Conservation (phyloP, 2,113 vertebrate genomes). For the Seriola rivoliana region DNA sequence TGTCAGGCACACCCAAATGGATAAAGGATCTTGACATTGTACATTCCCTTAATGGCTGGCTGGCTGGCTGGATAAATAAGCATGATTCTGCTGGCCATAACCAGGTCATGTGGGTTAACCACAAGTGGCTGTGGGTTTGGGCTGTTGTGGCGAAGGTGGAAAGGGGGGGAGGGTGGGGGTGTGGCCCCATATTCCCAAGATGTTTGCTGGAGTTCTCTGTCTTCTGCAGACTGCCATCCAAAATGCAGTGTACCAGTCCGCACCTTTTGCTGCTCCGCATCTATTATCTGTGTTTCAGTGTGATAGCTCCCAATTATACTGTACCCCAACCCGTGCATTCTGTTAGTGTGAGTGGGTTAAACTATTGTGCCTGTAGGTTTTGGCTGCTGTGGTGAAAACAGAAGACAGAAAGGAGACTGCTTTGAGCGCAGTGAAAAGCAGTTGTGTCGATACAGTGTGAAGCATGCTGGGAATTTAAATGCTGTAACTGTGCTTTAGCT, state of each 20-base stretch:
- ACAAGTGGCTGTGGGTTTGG: slow-evolving; percentile 72
- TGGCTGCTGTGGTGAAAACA: slow-evolving; percentile 52
- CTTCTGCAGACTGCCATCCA: slow-evolving; percentile 46
- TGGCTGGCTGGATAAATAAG: slow-evolving; percentile 56
- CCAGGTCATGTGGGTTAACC: slow-evolving; percentile 75
- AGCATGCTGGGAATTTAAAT: slow-evolving; percentile 70
- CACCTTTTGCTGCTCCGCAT: slow-evolving; percentile 15
- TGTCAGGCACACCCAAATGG: slow-evolving; percentile 51
- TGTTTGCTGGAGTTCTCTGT: slow-evolving; percentile 43
- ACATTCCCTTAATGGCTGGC: slow-evolving; percentile 49
- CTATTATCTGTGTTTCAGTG: slow-evolving; percentile 30
- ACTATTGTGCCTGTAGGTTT: slow-evolving; percentile 49
- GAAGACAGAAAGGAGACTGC: slow-evolving; percentile 44
- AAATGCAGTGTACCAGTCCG: slow-evolving; percentile 29
- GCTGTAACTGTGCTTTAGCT: slow-evolving; percentile 48
- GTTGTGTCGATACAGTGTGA: slow-evolving; percentile 51
- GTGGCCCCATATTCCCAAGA: slow-evolving; percentile 54
- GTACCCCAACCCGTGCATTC: slow-evolving; percentile 10
- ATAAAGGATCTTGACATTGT: slow-evolving; percentile 53
- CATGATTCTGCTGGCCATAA: slow-evolving; percentile 62
- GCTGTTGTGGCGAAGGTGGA: slow-evolving; percentile 70
- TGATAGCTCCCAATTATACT: neutral
- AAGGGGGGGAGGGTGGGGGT: slow-evolving; percentile 17
- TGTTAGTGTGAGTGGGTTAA: slow-evolving; percentile 35
- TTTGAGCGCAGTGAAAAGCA: slow-evolving; percentile 46